These are phyloP conservation scores for Falco rusticolus DNA, from an alignment of 2,797 vertebrate genomes.

Conservation along the genomic window DNA sequence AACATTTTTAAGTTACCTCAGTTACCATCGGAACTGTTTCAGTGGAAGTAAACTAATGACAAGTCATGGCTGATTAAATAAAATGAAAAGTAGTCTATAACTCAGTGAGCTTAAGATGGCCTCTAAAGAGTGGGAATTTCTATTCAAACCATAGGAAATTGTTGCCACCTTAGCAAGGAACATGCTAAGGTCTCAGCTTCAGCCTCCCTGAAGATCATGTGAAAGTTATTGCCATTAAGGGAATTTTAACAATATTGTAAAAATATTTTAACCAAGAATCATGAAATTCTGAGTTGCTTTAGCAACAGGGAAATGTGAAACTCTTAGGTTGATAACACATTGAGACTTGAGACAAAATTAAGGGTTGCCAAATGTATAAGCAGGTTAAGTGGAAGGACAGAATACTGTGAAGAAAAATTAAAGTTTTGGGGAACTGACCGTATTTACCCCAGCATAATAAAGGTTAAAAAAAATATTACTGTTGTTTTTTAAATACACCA, in stretches of 20 bases:
- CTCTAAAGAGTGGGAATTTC: not conserved
- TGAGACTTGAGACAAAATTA: not conserved
- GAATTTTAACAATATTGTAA: not conserved
- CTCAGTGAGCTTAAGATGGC: not conserved
- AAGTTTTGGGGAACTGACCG: not conserved
- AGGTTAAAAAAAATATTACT: not conserved
- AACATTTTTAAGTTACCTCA: not conserved
- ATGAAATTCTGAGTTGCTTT: not conserved
- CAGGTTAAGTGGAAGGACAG: not conserved
- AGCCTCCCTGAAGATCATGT: not conserved
- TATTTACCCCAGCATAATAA: not conserved
- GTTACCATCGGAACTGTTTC: not conserved
- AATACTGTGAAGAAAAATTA: not conserved
- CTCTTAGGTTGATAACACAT: not conserved
- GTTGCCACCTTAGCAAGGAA: not conserved
- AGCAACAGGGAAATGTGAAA: not conserved
- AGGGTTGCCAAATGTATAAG: not conserved
- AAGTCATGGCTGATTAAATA: not conserved
- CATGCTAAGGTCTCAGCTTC: not conserved
- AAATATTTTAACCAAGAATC: not conserved
- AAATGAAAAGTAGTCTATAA: not conserved
- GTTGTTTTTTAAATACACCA: not conserved
- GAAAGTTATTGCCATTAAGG: not conserved
- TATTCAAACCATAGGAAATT: not conserved
- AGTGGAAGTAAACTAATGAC: not conserved